Evolutionary conservation across 2,797 vertebrate species (phyloP), one percentile per base, ranked within the genome.

Genomic region (Alcedo atthis): DNA sequence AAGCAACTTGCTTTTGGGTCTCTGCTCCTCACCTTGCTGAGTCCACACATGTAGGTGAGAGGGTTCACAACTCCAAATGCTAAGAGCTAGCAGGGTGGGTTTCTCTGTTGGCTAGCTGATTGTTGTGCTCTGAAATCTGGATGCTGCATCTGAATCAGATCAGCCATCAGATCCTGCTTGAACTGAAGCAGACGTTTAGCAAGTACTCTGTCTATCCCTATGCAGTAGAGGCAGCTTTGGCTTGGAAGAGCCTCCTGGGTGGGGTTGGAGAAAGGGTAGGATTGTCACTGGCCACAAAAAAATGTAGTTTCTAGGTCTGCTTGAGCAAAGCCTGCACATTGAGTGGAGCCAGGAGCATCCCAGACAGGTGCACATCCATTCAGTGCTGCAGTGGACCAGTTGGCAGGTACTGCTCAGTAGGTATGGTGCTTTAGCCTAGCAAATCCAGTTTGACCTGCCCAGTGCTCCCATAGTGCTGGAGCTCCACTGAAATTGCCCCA

Each of bases 351-450:
- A 21, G 57, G 26, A 67, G 11, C 1, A 1, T 75, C 63, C 53
- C 32, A 26, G 62, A 5, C 0, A 6, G 42, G 15, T 1, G 1
- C 61, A n/a, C 7, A 1, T 40, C 33, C 54, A 1, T 1, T 9
- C 4, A 1, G 15, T 26, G 53, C 67, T 1, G 4, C 66, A 8
- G 32, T 3, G 32, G 48, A 55, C 40, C 10, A 10, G 12, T 5
- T 1, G 18, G 57, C 48, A 13, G 75, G 53, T 87, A 59, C 85
- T 17, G 20, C 77, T 81, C 67, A 30, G 46, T 62, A 19, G 20
- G 20, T 33, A 1, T 13, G 13, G 30, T 30, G 12, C 43, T 68
- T 45, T 33, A 67, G 26, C 16, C 0, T 2, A 26, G 67, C 78
- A 66, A 62, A 71, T 49, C 73, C 3, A 1, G 66, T 53, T 55